Percentiles rank a stretch among this genome's conserved stretches.
Evolutionary conservation across 2,113 vertebrate species (phyloP).

Genomic region (Brachirus orientalis): DNA sequence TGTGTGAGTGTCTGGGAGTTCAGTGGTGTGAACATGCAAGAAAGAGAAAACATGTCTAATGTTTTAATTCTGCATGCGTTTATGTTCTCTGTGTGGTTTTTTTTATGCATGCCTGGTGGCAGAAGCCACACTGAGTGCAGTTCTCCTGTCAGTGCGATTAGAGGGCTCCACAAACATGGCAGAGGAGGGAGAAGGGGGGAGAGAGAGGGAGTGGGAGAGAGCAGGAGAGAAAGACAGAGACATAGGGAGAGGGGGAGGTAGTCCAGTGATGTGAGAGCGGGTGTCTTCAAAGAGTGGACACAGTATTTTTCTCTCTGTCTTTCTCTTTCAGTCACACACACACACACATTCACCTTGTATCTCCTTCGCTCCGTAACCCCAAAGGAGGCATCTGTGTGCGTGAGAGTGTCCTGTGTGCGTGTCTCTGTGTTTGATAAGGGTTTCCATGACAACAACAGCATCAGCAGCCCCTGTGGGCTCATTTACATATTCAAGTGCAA

Average conservation of each 20-base stretch:
- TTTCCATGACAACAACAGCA: slow-evolving; percentile 71
- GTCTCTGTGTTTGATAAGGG: slow-evolving; percentile 62
- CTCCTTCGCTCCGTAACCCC: slow-evolving; percentile 49
- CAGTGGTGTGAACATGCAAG: slow-evolving; percentile 27
- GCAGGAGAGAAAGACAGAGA: neutral
- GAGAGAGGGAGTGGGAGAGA: neutral
- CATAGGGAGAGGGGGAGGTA: slow-evolving; percentile 8
- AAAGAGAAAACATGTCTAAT: slow-evolving; percentile 45
- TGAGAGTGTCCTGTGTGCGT: slow-evolving; percentile 14
- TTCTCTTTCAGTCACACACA: slow-evolving; percentile 1
- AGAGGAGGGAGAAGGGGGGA: slow-evolving; percentile 26
- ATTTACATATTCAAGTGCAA: slow-evolving; percentile 76
- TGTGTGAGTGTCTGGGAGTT: slow-evolving; percentile 36
- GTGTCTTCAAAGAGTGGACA: slow-evolving; percentile 48
- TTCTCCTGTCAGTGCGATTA: slow-evolving; percentile 72
- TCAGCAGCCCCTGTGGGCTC: slow-evolving; percentile 53
- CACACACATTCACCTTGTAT: slow-evolving; percentile 61
- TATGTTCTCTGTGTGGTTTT: slow-evolving; percentile 49
- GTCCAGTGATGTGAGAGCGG: slow-evolving; percentile 16
- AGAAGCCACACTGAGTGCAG: slow-evolving; percentile 60
- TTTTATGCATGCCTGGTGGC: slow-evolving; percentile 56
- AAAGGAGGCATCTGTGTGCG: slow-evolving; percentile 26
- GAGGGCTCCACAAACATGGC: slow-evolving; percentile 48
- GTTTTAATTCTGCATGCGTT: slow-evolving; percentile 68
- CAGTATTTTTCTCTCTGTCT: slow-evolving; percentile 14